phyloP scores from a whole-genome alignment of 2,797 vertebrate genomes.

The Neosilurus hyrtlii region DNA sequence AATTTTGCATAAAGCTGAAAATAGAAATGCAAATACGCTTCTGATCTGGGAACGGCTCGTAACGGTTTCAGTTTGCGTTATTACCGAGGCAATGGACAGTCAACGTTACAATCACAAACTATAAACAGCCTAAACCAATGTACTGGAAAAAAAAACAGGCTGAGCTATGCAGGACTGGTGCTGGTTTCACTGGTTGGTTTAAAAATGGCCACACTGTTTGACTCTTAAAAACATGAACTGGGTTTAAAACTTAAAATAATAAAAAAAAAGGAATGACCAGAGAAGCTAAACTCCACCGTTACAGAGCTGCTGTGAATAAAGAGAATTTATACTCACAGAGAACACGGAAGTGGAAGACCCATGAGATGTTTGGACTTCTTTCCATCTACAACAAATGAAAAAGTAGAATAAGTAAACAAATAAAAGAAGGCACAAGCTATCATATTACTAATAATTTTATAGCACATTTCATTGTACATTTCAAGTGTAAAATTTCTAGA shows the following conservation, averaged over 20 bases:
- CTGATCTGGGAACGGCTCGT: not conserved
- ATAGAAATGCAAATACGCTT: slow-evolving; percentile 19
- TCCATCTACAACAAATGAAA: slow-evolving; percentile 82
- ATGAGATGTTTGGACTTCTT: slow-evolving; percentile 96
- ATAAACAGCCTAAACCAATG: not conserved
- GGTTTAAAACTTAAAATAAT: not conserved
- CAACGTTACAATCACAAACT: not conserved
- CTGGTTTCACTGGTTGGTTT: not conserved
- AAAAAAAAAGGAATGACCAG: too few relatives aligned
- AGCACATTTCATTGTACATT: not conserved
- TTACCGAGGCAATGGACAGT: not conserved
- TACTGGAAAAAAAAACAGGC: not conserved
- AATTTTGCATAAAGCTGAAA: slow-evolving; percentile 63
- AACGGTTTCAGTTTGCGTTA: not conserved
- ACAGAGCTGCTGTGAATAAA: not conserved
- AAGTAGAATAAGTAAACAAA: not conserved
- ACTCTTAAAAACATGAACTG: not conserved
- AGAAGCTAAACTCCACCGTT: not conserved
- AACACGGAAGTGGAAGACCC: slow-evolving; percentile 94
- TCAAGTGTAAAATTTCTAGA: not conserved
- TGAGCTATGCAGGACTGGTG: not conserved
- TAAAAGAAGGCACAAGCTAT: not conserved
- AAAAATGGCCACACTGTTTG: not conserved
- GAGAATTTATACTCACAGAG: slow-evolving; percentile 79
- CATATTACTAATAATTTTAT: not conserved